A percentile compares a stretch with the other conserved stretches of the same genome.
Evolutionary conservation across 1,140 invertebrate species (phyloP).

Genomic region (Trichonephila inaurata): DNA sequence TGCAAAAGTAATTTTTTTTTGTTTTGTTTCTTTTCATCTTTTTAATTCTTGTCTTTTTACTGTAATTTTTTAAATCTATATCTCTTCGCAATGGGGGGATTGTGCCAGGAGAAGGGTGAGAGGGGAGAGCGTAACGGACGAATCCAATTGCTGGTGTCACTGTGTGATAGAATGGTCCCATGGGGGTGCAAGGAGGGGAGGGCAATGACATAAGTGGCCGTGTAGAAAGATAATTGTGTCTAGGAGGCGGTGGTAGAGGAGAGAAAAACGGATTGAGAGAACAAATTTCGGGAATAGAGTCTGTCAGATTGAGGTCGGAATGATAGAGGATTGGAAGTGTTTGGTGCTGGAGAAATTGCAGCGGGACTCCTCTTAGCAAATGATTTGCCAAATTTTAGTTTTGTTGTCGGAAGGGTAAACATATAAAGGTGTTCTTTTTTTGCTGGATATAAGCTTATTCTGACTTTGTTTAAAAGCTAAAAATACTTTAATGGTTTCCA

Average conservation of each 20-base stretch:
- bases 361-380: not conserved
- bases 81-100: not conserved
- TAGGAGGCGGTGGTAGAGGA: slow-evolving; percentile 47
- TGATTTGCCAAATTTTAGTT: not conserved
- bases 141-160: slow-evolving; percentile 75
- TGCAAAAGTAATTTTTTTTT: not conserved
- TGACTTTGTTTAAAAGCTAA: too few relatives aligned
- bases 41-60: slow-evolving; percentile 23
- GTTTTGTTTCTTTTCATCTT: not conserved
- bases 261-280: slow-evolving; percentile 73
- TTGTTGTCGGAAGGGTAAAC: not conserved
- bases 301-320: slow-evolving; percentile 72
- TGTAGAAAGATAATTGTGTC: slow-evolving; percentile 76
- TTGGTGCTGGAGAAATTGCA: not conserved
- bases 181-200: slow-evolving; percentile 15
- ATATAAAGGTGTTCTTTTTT: not conserved
- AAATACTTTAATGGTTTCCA: too few relatives aligned
- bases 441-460: too few relatives aligned
- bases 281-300: slow-evolving; percentile 70
- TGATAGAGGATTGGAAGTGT: slow-evolving; percentile 27
- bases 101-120: not conserved
- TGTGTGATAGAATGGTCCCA: slow-evolving; percentile 63
- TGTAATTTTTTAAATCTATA: slow-evolving; percentile 33
- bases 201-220: slow-evolving; percentile 75
- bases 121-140: slow-evolving; percentile 62